Base-by-base conservation (phyloP, 2,888 invertebrate genomes). In the Ornithoptera priamus region DNA sequence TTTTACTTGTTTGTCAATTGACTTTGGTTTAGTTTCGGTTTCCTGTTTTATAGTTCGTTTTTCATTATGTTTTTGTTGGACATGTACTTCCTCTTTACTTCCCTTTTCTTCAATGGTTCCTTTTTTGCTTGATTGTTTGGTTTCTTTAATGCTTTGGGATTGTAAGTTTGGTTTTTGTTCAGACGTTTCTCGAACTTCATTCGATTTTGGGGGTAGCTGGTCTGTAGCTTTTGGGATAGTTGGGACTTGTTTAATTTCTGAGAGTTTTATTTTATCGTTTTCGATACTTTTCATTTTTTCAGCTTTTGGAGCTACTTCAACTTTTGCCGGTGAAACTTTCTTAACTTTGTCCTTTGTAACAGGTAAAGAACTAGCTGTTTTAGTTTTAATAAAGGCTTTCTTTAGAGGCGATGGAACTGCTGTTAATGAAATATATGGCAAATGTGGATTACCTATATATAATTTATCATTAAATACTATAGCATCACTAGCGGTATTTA, bases 391-490 rank as follows among this genome's bases (percentile, higher is more conserved):
- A 72, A 88, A 92, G 0, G 92, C 90, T 74, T 87, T 88, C 72
- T 86, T 86, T 30, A 94, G 85, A 53, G 87, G 85, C 68, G 93
- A 88, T 1, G 93, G 92, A 17, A 94, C 90, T 53, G 95, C 93
- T n/a, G 96, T 93, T 67, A 94, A 93, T 0, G 93, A 95, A 62
- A 97, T 83, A 76, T 93, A 96, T 78, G 95, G 94, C 15, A 39
- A 12, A 74, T 93, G 94, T 0, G 97, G 96, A 20, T 94, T 94
- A 24, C 96, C 97, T 50, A 95, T 84, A 79, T 94, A 95, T 18
- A 97, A 84, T 75, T 93, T 93, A 75, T 94, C 94, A 65, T 94
- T 94, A 78, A 93, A 94, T 62, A 96, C 93, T 72, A 95, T 91
- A 3, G 95, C 95, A 77, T 97, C 96, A 75, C 95, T 95, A 24